Conservation (phyloP, 2,797 vertebrate species). For the Sciurus carolinensis region DNA sequence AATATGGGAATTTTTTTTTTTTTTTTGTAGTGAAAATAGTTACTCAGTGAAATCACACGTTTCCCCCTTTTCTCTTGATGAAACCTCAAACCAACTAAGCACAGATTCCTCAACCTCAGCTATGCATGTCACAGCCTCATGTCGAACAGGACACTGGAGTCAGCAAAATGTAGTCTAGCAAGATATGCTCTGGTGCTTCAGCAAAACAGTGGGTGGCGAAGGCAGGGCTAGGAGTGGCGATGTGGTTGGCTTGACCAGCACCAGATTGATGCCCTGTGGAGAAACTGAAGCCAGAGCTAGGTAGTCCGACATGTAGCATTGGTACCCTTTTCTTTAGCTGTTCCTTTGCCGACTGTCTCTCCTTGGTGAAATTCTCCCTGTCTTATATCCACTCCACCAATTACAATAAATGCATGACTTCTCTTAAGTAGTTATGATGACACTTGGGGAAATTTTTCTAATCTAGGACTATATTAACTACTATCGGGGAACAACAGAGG, state of each 20-base stretch:
- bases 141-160: conserved; percentile 16
- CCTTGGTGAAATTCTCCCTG: not conserved
- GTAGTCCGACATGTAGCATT: not conserved
- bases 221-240: not conserved
- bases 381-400: not conserved
- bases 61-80: conserved; percentile 79
- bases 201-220: conserved; percentile 60
- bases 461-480: not conserved
- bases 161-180: conserved; percentile 17
- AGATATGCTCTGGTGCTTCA: not conserved
- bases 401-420: not conserved
- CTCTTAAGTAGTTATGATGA: not conserved
- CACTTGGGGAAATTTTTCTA: not conserved
- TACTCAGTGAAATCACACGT: conserved; percentile 77
- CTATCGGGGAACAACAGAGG: not conserved
- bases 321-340: not conserved
- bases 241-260: conserved; percentile 18
- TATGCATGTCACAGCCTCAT: conserved; percentile 66
- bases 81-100: conserved; percentile 78
- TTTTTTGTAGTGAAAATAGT: conserved; percentile 80
- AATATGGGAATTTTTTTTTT: conserved; percentile 71
- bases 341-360: not conserved
- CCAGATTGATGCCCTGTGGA: not conserved
- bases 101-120: conserved; percentile 77
- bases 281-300: not conserved